A percentile compares a stretch with the other conserved stretches of the same genome.
Evolutionary conservation across 35 echinoderm and acorn worm genomes (phyloP).

Genomic region (Apostichopus japonicus): DNA sequence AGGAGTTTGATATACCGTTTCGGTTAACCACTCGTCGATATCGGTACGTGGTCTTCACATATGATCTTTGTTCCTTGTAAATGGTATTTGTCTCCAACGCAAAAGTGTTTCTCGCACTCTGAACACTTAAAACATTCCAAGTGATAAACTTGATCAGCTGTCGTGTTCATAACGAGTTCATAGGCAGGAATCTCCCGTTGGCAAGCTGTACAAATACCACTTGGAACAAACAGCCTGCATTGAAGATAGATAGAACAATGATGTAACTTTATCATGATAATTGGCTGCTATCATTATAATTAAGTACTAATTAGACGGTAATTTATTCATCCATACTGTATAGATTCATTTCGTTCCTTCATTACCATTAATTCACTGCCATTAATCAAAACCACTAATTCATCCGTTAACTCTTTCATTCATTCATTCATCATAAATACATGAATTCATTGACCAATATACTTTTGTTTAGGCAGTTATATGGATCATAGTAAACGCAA

Average conservation of each 20-base stretch:
- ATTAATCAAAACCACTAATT: too few species aligned
- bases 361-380: too few species aligned
- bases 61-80: conserved; percentile 83
- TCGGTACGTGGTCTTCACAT: conserved; percentile 81
- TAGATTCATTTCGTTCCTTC: too few species aligned
- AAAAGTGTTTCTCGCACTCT: conserved; percentile 95
- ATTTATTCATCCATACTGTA: too few species aligned
- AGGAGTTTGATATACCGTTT: neutral
- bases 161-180: conserved; percentile 87
- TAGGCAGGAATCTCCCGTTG: conserved; percentile 83
- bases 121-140: conserved; percentile 98
- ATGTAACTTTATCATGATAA: too few species aligned
- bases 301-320: too few species aligned
- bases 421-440: too few species aligned
- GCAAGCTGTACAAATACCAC: conserved; percentile 85
- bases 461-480: too few species aligned
- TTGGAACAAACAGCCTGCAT: conserved; percentile 88
- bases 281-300: too few species aligned
- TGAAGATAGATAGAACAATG: neutral
- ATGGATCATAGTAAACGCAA: too few species aligned
- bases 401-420: too few species aligned
- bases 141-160: conserved; percentile 66
- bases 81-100: conserved; percentile 93
- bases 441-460: too few species aligned
- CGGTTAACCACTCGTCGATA: neutral